Percentiles rank a stretch among this genome's conserved stretches.
Evolutionary conservation across 2,113 vertebrate species (phyloP).

Genomic region (Natator depressus): DNA sequence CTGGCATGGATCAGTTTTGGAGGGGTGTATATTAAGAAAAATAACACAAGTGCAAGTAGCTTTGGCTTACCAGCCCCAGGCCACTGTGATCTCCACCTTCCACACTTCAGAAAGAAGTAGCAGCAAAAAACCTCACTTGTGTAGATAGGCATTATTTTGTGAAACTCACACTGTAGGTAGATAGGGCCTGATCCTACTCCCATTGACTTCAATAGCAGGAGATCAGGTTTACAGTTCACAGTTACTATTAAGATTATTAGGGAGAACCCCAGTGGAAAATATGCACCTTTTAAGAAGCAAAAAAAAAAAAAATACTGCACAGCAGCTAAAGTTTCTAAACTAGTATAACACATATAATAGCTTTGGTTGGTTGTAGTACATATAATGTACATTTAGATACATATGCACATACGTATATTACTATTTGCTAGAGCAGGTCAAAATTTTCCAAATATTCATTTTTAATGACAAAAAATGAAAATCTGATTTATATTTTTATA

Average conservation of each 20-base stretch:
- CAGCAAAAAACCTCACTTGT: not conserved
- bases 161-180: not conserved
- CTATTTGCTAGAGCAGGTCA: not conserved
- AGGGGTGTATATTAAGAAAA: not conserved
- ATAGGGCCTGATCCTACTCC: not conserved
- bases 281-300: not conserved
- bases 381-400: not conserved
- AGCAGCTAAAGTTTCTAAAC: not conserved
- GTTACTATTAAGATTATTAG: not conserved
- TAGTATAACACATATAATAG: not conserved
- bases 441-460: not conserved
- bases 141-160: not conserved
- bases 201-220: not conserved
- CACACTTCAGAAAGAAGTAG: not conserved
- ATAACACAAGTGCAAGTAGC: not conserved
- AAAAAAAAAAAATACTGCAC: not conserved
- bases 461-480: not conserved
- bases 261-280: not conserved
- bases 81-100: not conserved
- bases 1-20: not conserved
- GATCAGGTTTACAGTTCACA: not conserved
- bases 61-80: not conserved
- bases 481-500: not conserved
- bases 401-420: not conserved
- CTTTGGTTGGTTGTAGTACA: not conserved